A percentile compares a stretch with the other conserved stretches of the same genome.
Evolutionary conservation across 2,113 vertebrate species (phyloP).

Genomic region (Microcebus griseorufus): DNA sequence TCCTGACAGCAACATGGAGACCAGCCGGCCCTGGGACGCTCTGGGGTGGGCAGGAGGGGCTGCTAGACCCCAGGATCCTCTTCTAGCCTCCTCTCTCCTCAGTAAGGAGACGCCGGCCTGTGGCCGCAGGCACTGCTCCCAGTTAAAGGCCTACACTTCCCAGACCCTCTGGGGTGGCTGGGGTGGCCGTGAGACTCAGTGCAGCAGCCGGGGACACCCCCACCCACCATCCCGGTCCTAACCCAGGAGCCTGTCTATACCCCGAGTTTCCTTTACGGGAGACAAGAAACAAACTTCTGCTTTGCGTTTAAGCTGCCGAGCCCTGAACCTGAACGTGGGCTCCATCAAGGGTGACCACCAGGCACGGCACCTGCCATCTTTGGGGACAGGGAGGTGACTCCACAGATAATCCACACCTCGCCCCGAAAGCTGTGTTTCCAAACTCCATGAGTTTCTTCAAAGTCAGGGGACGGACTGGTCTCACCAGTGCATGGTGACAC

Average conservation of each 20-base stretch:
- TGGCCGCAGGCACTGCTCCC: not conserved
- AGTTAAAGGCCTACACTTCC: not conserved
- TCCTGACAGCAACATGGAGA: not conserved
- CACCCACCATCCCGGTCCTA: not conserved
- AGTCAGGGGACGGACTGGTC: not conserved
- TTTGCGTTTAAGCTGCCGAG: not conserved
- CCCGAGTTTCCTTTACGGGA: not conserved
- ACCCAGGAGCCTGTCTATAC: not conserved
- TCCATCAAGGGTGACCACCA: not conserved
- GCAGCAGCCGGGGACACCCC: not conserved
- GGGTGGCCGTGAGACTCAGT: not conserved
- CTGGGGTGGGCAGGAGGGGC: not conserved
- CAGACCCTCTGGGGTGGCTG: not conserved
- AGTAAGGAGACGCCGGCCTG: not conserved
- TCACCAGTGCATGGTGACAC: not conserved
- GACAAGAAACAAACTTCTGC: not conserved
- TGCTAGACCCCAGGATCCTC: not conserved
- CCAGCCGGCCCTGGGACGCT: not conserved
- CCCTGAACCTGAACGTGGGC: not conserved
- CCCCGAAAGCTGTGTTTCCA: not conserved
- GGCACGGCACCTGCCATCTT: not conserved
- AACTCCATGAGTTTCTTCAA: not conserved
- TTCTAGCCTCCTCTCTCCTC: not conserved
- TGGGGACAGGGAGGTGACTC: not conserved
- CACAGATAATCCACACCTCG: not conserved